Conservation (phyloP, 2,888 invertebrate genomes). For the Chrysopilus asiliformis region DNA sequence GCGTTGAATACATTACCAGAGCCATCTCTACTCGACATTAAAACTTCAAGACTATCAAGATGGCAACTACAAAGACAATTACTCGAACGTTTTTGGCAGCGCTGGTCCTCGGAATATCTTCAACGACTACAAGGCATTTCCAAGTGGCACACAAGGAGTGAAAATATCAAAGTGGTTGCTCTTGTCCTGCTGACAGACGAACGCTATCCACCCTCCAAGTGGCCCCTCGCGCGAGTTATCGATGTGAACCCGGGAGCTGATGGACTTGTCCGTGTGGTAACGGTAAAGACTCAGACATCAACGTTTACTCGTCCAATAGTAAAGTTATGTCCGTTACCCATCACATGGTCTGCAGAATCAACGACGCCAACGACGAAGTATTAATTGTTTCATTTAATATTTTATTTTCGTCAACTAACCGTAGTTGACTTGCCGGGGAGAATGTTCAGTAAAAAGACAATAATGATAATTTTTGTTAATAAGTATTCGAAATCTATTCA, state of each 20-base stretch:
- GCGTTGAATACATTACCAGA: slow-evolving; percentile 1
- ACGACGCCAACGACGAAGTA: too few species aligned
- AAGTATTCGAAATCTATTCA: too few species aligned
- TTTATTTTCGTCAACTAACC: too few species aligned
- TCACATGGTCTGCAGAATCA: background rate
- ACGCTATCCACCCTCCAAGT: slow-evolving; percentile 2
- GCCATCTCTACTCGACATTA: background rate
- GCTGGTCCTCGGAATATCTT: slow-evolving; percentile 4
- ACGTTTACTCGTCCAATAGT: background rate
- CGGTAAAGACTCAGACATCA: background rate
- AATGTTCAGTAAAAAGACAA: too few species aligned
- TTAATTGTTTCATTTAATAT: too few species aligned
- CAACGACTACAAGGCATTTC: background rate
- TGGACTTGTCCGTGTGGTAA: background rate
- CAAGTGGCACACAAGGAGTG: background rate
- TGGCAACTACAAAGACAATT: slow-evolving; percentile 1
- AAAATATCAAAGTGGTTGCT: background rate
- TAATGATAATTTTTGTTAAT: too few species aligned
- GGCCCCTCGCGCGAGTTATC: background rate
- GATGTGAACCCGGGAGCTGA: background rate
- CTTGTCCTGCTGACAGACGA: background rate
- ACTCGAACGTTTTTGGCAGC: slow-evolving; percentile 1
- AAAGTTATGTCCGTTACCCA: background rate
- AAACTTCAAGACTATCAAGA: background rate
- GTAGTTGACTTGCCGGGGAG: too few species aligned